These are phyloP conservation scores for Bubo scandiacus DNA, from an alignment of 2,113 vertebrate genomes.

Conservation along the genomic window DNA sequence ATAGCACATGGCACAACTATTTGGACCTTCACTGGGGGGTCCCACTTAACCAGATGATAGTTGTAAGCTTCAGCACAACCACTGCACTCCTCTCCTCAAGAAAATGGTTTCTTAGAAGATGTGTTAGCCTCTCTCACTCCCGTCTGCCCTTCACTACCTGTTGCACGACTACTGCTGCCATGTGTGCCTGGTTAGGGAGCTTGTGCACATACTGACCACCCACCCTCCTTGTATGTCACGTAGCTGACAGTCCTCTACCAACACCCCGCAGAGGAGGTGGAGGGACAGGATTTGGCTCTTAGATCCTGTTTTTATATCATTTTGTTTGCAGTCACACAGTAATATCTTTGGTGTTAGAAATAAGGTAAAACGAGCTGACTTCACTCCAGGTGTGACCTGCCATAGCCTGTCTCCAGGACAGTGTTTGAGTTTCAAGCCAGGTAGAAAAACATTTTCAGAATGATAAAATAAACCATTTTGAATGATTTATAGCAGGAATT, in stretches of 20 bases:
- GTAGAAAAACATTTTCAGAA: neutral
- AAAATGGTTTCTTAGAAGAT: neutral
- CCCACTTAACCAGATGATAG: neutral
- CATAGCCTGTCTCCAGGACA: neutral
- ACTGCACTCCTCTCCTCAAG: neutral
- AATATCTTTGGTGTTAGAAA: neutral
- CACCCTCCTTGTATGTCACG: fast-evolving
- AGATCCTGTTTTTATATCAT: neutral
- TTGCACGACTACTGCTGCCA: neutral
- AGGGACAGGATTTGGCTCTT: neutral
- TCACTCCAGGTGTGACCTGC: neutral
- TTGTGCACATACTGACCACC: neutral
- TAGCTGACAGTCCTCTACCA: neutral
- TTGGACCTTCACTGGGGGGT: neutral
- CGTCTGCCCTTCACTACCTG: fast-evolving
- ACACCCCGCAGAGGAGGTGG: neutral
- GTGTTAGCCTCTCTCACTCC: neutral
- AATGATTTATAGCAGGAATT: neutral
- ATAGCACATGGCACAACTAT: neutral
- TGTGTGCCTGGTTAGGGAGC: neutral
- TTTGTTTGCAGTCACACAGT: neutral
- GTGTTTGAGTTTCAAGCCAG: neutral
- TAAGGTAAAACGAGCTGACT: neutral
- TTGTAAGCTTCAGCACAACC: neutral
- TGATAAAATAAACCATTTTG: neutral